Evolutionary conservation across 2,797 vertebrate genomes (phyloP).

Genomic region (Taeniopygia guttata): DNA sequence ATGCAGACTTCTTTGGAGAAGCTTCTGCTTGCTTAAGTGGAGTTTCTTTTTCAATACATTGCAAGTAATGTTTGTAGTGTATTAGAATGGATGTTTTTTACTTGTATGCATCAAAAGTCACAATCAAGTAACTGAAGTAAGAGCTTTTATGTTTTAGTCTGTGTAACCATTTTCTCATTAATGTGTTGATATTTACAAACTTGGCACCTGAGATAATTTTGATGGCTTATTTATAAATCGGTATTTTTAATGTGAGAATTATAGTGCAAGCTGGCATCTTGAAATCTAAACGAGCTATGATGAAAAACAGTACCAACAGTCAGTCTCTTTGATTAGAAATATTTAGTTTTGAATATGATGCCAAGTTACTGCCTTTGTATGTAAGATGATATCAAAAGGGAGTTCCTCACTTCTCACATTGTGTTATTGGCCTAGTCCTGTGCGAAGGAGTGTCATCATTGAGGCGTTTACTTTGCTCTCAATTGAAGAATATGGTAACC

Average conservation of each 20-base stretch:
- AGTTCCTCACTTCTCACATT: not conserved
- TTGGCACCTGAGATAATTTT: not conserved
- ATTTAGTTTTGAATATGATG: not conserved
- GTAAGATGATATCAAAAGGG: not conserved
- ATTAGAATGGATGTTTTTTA: not conserved
- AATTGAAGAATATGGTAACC: not conserved
- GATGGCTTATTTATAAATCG: not conserved
- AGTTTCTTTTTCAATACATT: not conserved
- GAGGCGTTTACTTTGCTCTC: not conserved
- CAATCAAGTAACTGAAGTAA: slow-evolving; percentile 1
- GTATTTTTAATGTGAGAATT: not conserved
- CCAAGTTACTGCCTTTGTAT: not conserved
- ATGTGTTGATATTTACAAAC: not conserved
- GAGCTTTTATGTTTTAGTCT: not conserved
- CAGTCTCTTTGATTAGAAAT: not conserved
- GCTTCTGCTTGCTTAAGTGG: not conserved
- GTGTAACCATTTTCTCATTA: not conserved
- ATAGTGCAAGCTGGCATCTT: not conserved
- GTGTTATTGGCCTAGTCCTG: not conserved
- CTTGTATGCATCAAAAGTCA: not conserved
- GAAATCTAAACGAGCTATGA: not conserved
- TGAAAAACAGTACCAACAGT: not conserved
- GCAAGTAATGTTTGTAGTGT: not conserved
- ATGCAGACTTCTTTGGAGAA: not conserved
- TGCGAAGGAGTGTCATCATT: not conserved